phyloP scores from a whole-genome alignment of 2,888 invertebrate species.

The Slavum lentiscoides region DNA sequence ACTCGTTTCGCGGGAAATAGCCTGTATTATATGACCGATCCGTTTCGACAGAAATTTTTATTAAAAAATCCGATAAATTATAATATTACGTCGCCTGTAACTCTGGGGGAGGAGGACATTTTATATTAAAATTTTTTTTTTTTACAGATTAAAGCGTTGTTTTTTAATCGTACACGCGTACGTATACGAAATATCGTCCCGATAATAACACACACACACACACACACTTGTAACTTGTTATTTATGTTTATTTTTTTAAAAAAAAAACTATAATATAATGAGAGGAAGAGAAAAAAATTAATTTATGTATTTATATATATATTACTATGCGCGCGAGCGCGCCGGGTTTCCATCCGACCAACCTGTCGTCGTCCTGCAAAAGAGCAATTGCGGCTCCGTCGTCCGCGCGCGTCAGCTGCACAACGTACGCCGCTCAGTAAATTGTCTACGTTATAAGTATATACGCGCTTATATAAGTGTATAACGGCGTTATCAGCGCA shows the following conservation, averaged over 20 bases:
- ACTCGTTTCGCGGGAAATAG: too few species aligned
- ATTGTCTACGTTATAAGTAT: neutral
- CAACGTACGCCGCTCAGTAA: conserved; percentile 5
- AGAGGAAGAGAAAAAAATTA: conserved; percentile 6
- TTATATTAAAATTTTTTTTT: too few species aligned
- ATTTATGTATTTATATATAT: neutral
- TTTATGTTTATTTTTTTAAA: neutral
- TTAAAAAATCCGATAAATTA: too few species aligned
- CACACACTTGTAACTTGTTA: too few species aligned
- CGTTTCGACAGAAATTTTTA: too few species aligned
- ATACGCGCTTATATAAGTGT: neutral
- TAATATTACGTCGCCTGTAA: too few species aligned
- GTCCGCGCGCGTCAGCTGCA: conserved; percentile 52
- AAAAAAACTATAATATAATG: too few species aligned
- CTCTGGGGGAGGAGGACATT: too few species aligned
- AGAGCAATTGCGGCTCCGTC: conserved; percentile 17
- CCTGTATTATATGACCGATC: too few species aligned
- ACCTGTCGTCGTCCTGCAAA: conserved; percentile 35
- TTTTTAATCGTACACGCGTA: too few species aligned
- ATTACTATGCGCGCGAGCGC: neutral
- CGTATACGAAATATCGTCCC: too few species aligned
- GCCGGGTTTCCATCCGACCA: neutral
- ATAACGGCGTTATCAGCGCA: conserved; percentile 24
- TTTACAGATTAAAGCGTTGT: too few species aligned
- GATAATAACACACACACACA: neutral